Conservation (phyloP, 1,140 invertebrate genomes). For the Campodea augens region DNA sequence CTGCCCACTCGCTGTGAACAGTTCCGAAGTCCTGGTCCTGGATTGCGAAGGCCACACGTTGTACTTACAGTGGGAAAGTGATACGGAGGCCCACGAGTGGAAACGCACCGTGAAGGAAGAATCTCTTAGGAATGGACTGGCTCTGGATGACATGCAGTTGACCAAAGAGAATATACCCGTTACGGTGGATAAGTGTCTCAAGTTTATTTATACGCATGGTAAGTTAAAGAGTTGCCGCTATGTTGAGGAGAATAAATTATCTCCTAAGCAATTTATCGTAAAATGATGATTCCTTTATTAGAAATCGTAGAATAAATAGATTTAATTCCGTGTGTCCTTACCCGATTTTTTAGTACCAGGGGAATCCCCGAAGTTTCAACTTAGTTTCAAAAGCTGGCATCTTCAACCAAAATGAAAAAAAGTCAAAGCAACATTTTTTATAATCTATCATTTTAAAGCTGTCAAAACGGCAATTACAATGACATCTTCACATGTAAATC, state of each 20-base stretch:
- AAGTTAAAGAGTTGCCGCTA: too few relatives aligned
- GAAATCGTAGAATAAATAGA: too few relatives aligned
- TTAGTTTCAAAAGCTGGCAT: too few relatives aligned
- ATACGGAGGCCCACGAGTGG: slow-evolving; percentile 31
- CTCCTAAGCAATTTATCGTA: too few relatives aligned
- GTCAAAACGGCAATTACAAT: too few relatives aligned
- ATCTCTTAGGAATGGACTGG: slow-evolving; percentile 51
- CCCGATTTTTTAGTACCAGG: background rate
- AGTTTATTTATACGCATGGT: slow-evolving; percentile 70
- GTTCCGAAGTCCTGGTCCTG: slow-evolving; percentile 16
- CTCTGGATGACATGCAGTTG: slow-evolving; percentile 60
- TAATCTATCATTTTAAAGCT: too few relatives aligned
- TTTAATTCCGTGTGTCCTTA: background rate
- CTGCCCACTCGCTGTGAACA: background rate
- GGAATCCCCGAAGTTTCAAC: too few relatives aligned
- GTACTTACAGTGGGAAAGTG: slow-evolving; percentile 21
- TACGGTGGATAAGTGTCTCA: slow-evolving; percentile 75
- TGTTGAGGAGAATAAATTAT: too few relatives aligned
- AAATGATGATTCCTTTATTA: too few relatives aligned
- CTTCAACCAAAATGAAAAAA: too few relatives aligned
- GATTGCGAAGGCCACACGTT: slow-evolving; percentile 20
- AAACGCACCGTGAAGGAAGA: slow-evolving; percentile 47
- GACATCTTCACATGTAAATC: too few relatives aligned
- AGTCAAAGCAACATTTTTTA: too few relatives aligned
- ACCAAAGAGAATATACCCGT: slow-evolving; percentile 69